A percentile compares a stretch with the other conserved stretches of the same genome.
Evolutionary conservation across 2,797 vertebrate genomes (phyloP).

Genomic region (Atherinosoma microstoma): DNA sequence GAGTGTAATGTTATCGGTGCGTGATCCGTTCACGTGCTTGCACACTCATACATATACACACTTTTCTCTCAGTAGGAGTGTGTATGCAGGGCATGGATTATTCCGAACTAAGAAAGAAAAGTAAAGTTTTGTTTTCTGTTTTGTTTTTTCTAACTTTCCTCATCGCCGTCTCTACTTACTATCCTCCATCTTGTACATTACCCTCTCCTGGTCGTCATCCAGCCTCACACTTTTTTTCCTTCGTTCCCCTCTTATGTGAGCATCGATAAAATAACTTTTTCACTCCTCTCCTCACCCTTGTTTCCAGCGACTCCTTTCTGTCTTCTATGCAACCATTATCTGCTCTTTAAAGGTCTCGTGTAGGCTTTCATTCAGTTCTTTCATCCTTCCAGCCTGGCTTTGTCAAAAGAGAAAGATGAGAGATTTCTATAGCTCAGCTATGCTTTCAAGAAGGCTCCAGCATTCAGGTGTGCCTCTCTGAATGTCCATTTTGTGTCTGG

Average conservation of each 20-base stretch:
- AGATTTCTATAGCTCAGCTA: slow-evolving; percentile 56
- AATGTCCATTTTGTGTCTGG: slow-evolving; percentile 67
- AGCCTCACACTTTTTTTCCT: slow-evolving; percentile 23
- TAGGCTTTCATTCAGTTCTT: slow-evolving; percentile 66
- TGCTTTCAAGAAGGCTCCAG: slow-evolving; percentile 60
- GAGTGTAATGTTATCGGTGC: slow-evolving; percentile 81
- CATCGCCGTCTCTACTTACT: slow-evolving; percentile 26
- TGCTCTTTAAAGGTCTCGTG: slow-evolving; percentile 58
- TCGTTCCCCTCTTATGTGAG: slow-evolving; percentile 31
- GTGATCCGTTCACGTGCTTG: slow-evolving; percentile 63
- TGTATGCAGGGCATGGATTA: slow-evolving; percentile 72
- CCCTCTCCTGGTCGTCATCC: slow-evolving; percentile 18
- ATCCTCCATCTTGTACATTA: slow-evolving; percentile 39
- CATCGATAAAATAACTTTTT: slow-evolving; percentile 52
- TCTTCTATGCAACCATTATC: slow-evolving; percentile 65
- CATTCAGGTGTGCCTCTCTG: slow-evolving; percentile 61
- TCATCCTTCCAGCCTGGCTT: slow-evolving; percentile 57
- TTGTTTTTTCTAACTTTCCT: slow-evolving; percentile 21
- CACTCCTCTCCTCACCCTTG: slow-evolving; percentile 34
- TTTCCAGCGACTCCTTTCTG: slow-evolving; percentile 51
- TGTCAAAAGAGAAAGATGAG: slow-evolving; percentile 55
- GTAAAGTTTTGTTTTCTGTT: slow-evolving; percentile 51
- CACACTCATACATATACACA: slow-evolving; percentile 48
- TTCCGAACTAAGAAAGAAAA: slow-evolving; percentile 55
- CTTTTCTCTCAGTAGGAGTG: slow-evolving; percentile 37